These are phyloP conservation scores for Cygnus atratus DNA, from an alignment of 2,113 vertebrate genomes.

Conservation along the genomic window DNA sequence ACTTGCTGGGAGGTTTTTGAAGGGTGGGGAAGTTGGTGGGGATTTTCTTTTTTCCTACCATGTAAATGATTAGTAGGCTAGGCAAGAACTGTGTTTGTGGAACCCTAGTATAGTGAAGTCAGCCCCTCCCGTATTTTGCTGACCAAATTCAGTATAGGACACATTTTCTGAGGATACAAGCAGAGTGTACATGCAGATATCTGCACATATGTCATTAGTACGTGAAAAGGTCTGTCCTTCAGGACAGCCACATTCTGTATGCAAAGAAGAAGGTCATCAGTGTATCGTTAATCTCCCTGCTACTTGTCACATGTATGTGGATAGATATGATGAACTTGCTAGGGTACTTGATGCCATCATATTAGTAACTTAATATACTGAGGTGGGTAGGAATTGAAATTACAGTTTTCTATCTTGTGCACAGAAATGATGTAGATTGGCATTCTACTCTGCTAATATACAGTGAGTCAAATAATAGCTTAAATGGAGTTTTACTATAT, in stretches of 20 bases:
- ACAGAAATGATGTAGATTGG: neutral
- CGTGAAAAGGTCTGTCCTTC: neutral
- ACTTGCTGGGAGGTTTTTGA: conserved; percentile 32
- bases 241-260: fast-evolving
- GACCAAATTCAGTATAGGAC: neutral
- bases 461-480: neutral
- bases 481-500: neutral
- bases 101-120: conserved; percentile 56
- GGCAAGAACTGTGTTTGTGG: conserved; percentile 44
- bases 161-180: neutral
- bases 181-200: neutral
- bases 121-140: neutral
- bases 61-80: conserved; percentile 23
- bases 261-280: neutral
- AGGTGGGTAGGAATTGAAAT: neutral
- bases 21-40: conserved; percentile 9
- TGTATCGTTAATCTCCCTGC: neutral
- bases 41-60: neutral
- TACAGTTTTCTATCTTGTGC: neutral
- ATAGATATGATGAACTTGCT: neutral
- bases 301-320: neutral
- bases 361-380: neutral
- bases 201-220: neutral
- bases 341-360: neutral
- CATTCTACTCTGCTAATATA: neutral